Evolutionary conservation across 2,113 vertebrate species (phyloP), one percentile per base, ranked within the genome.

Genomic region (Lepus timidus): DNA sequence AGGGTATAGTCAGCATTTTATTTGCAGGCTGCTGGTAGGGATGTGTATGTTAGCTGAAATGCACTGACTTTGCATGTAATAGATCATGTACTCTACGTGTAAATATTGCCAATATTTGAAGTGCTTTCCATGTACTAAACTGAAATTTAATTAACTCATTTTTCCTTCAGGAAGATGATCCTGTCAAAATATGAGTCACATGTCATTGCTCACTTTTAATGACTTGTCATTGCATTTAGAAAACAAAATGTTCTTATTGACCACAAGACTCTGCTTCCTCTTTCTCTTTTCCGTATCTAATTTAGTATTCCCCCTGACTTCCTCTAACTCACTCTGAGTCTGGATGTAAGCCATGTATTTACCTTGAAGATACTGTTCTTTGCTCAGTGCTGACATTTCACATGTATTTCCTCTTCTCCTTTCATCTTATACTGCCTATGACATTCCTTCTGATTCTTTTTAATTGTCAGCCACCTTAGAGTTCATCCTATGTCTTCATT

Each of bases 41-140:
- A 44, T 49, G 36, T 55, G 19, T 22, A 64, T 39, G 29, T 22
- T 55, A 90, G 7, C 39, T 78, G 17, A 93, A 91, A 87, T 20
- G 6, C 8, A 51, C 7, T 2, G 11, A 71, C 4, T 70, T 78
- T 62, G 39, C 6, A 19, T 12, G 6, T 55, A 68, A 62, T 62
- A 23, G 27, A 52, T 16, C 1, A 23, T 78, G 52, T 39, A 44
- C 31, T 78, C 13, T 65, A 17, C 36, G 13, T 49, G 12, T 78
- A 81, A 79, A 73, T 74, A 86, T 68, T 39, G 67, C 36, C 5
- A 68, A 9, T 75, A 90, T 25, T 95, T 90, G 39, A 90, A 81
- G 61, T 52, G 39, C 0, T 1, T 23, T 89, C 14, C 65, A 20
- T 80, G 13, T 17, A 68, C 29, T 75, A 3, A 64, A 44, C 10